Evolutionary conservation across 2,797 vertebrate genomes (phyloP), one percentile per base, ranked within the genome.

Genomic region (Scleropages formosus): DNA sequence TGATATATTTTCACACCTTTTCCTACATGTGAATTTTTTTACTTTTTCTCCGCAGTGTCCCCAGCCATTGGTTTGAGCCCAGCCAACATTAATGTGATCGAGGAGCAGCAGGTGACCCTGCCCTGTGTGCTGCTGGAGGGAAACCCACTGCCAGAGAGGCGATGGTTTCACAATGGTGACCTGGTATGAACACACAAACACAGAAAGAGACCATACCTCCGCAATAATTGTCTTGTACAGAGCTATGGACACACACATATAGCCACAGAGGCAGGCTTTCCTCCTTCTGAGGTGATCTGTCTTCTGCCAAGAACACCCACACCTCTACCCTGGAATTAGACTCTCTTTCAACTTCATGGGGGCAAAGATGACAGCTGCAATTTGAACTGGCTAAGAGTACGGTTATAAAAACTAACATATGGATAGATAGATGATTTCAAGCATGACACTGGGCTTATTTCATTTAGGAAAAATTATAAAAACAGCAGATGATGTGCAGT

Each of bases 91-190:
- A 95, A 84, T 63, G 93, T 99, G 26, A 90, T 97, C 10, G 93
- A 98, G 86, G 94, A 95, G 67, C 96, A 98, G 84, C 95, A 93
- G 81, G 80, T 99, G 70, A 98, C 94, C 72, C 87, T 99, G 80
- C 94, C 96, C 0, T 99, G 98, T 75, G 86, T 96, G 60, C 80
- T 99, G 0, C 82, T 99, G 77, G 94, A 95, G 81, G 98, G 97
- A 68, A 97, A 97, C 84, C 98, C 98, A 0, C 91, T 99, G 74
- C 97, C 98, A 64, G 92, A 96, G 49, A 93, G 95, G 75, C 93
- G 90, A 20, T 99, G 98, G 98, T 90, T 96, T 39, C 98, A 95
- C 85, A 94, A 96, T 83, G 90, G 89, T 26, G 90, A 93, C 77
- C 82, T 93, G 93, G 97, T 99, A 88, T 93, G 93, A 47, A 53